These are phyloP conservation scores for Archivesica marissinica DNA, from an alignment of 1,140 invertebrate species.

Conservation along the genomic window DNA sequence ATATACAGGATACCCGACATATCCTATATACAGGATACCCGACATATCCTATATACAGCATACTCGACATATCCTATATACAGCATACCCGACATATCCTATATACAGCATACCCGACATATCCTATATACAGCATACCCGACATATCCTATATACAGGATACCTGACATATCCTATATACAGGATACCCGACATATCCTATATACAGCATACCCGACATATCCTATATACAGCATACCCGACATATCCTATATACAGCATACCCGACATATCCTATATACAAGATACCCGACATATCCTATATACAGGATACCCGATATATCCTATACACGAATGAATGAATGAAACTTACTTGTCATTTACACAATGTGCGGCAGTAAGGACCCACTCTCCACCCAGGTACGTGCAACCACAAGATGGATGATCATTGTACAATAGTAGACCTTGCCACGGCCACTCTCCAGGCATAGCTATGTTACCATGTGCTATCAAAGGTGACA, in stretches of 20 bases:
- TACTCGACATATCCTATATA: too few relatives aligned
- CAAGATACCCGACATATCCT: neutral
- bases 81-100: too few relatives aligned
- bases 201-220: neutral
- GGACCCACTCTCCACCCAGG: neutral
- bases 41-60: too few relatives aligned
- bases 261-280: neutral
- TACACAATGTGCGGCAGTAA: slow-evolving; percentile 38
- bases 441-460: slow-evolving; percentile 12
- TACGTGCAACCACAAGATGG: neutral
- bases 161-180: too few relatives aligned
- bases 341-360: neutral
- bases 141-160: too few relatives aligned
- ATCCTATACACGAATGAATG: neutral
- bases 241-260: neutral
- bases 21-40: too few relatives aligned
- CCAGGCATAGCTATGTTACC: neutral
- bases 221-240: neutral
- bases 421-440: neutral
- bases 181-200: neutral
- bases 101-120: too few relatives aligned
- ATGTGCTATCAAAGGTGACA: neutral
- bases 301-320: neutral
- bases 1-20: too few relatives aligned
- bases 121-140: too few relatives aligned